phyloP scores from a whole-genome alignment of 2,113 vertebrate species.

The Coregonus clupeaformis region DNA sequence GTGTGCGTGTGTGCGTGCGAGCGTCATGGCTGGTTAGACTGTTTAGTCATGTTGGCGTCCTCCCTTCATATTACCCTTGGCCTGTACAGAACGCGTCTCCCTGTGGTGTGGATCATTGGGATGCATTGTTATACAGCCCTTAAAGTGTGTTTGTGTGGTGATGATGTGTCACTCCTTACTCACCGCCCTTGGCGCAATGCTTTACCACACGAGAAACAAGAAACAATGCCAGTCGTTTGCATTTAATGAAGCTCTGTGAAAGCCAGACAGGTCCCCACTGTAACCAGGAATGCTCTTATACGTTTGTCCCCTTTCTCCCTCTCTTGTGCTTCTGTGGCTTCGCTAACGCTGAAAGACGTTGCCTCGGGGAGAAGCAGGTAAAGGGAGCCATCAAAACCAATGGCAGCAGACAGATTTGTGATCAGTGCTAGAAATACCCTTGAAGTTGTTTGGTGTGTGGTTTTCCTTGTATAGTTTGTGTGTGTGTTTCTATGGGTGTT shows the following conservation, averaged over 20 bases:
- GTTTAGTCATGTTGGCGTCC: conserved; percentile 52
- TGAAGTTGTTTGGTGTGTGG: conserved; percentile 52
- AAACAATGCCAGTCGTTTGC: conserved; percentile 54
- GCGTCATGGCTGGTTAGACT: conserved; percentile 28
- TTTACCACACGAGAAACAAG: conserved; percentile 56
- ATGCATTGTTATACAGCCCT: not conserved
- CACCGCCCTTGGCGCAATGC: conserved; percentile 47
- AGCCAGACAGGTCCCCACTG: conserved; percentile 58
- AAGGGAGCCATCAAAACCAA: conserved; percentile 69
- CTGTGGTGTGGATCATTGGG: conserved; percentile 55
- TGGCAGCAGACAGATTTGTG: conserved; percentile 61
- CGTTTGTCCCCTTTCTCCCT: conserved; percentile 52
- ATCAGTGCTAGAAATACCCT: conserved; percentile 47
- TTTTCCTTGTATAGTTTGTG: conserved; percentile 8
- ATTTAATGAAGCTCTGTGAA: conserved; percentile 68
- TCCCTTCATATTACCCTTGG: conserved; percentile 46
- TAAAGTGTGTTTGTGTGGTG: conserved; percentile 17
- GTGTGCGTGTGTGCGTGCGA: no score
- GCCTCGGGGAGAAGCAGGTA: conserved; percentile 70
- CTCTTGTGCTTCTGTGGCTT: conserved; percentile 50
- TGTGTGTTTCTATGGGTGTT: conserved; percentile 33
- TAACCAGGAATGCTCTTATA: conserved; percentile 55
- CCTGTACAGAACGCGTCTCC: conserved; percentile 47
- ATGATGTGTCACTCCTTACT: conserved; percentile 23
- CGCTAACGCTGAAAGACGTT: conserved; percentile 58